phyloP scores from a whole-genome alignment of 2,888 invertebrate genomes.

The Luffia ferchaultella region DNA sequence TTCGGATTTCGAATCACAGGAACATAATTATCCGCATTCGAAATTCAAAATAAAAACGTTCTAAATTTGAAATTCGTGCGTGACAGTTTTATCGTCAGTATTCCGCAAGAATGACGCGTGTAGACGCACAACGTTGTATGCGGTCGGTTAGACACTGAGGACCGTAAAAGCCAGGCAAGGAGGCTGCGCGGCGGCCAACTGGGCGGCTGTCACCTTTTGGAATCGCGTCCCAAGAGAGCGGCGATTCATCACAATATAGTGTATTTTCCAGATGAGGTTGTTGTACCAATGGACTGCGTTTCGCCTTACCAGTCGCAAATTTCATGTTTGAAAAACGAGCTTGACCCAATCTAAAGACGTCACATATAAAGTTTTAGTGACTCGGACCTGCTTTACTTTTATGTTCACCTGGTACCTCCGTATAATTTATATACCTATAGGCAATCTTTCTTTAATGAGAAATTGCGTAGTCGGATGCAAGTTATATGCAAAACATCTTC shows the following conservation, averaged over 20 bases:
- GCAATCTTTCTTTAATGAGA: no score
- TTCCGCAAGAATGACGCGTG: background rate
- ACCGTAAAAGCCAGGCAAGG: conserved; percentile 25
- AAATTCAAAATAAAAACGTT: background rate
- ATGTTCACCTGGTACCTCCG: no score
- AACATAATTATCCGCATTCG: background rate
- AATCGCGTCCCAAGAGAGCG: conserved; percentile 48
- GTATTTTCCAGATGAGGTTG: no score
- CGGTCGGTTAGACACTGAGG: conserved; percentile 50
- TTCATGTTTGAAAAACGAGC: no score
- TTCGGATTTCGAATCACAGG: background rate
- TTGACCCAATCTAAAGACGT: no score
- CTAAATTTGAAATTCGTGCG: background rate
- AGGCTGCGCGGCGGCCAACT: conserved; percentile 40
- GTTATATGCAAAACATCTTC: no score
- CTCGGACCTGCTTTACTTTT: no score
- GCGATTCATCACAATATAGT: conserved; percentile 48
- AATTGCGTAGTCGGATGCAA: no score
- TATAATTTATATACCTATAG: no score
- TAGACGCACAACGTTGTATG: conserved; percentile 16
- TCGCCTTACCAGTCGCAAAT: no score
- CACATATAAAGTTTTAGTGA: no score
- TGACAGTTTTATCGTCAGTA: background rate
- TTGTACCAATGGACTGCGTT: no score
- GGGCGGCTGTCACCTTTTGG: conserved; percentile 56